Evolutionary conservation across 2,113 vertebrate genomes (phyloP).

Genomic region (Sinocyclocheilus grahami): DNA sequence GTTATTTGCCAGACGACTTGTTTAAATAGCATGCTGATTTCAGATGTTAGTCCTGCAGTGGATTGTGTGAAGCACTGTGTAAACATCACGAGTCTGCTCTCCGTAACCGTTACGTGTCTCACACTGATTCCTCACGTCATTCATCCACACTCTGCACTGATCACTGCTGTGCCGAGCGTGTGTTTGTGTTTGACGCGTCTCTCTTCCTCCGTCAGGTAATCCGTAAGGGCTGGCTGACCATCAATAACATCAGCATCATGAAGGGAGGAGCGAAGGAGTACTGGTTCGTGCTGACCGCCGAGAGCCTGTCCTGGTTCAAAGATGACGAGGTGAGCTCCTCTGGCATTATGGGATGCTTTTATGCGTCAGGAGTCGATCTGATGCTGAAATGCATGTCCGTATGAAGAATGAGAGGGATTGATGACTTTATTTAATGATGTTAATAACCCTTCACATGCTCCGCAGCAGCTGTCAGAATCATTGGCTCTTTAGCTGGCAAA

Average conservation of each 20-base stretch:
- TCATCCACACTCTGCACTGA: not conserved
- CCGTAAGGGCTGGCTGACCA: constrained; percentile 94
- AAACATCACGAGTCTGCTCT: too few relatives aligned
- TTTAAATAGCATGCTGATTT: too few relatives aligned
- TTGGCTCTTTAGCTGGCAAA: too few relatives aligned
- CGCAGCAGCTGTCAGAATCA: too few relatives aligned
- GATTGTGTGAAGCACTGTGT: too few relatives aligned
- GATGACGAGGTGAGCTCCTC: constrained; percentile 82
- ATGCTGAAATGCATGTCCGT: too few relatives aligned
- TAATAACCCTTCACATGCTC: too few relatives aligned
- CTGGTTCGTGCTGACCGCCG: constrained; percentile 88
- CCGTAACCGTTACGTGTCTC: not conserved
- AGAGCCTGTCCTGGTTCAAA: constrained; percentile 90
- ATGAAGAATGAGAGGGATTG: too few relatives aligned
- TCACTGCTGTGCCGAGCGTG: not conserved
- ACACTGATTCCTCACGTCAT: not conserved
- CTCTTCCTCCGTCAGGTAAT: constrained; percentile 78
- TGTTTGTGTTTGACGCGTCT: not conserved
- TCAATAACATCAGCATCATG: constrained; percentile 92
- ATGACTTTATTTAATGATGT: too few relatives aligned
- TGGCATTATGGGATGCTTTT: not conserved
- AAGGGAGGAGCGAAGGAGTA: constrained; percentile 90
- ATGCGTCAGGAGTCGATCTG: too few relatives aligned
- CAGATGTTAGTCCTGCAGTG: too few relatives aligned
- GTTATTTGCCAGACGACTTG: not conserved